Conservation (phyloP, 2,888 invertebrate genomes). For the Furcula furcula region DNA sequence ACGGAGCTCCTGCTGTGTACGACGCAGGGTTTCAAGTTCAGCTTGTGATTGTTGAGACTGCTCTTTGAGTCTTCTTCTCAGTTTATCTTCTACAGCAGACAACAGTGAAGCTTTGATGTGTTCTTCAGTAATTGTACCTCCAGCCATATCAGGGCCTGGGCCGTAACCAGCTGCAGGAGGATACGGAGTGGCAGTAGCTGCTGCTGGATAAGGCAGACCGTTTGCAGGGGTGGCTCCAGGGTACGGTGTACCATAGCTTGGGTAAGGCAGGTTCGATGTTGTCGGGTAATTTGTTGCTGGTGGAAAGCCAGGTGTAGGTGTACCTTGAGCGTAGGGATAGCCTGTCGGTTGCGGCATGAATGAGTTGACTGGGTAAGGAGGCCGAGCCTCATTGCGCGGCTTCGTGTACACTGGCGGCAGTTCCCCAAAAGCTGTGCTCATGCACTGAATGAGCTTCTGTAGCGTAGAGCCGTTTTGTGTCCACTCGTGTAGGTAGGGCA, state of each 20-base stretch:
- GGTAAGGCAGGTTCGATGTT: conserved; percentile 73
- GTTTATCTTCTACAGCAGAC: conserved; percentile 97
- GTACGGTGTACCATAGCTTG: conserved; percentile 70
- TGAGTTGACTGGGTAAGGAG: conserved; percentile 79
- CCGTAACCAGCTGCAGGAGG: conserved; percentile 50
- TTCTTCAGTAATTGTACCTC: conserved; percentile 96
- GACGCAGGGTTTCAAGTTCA: conserved; percentile 92
- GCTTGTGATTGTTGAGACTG: conserved; percentile 95
- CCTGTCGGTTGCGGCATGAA: conserved; percentile 71
- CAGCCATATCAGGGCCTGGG: conserved; percentile 65
- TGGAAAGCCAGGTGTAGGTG: conserved; percentile 32
- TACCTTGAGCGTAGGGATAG: conserved; percentile 58
- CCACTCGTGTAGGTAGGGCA: conserved; percentile 99
- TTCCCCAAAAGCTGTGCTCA: conserved; percentile 96
- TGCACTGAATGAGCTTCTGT: conserved; percentile 92
- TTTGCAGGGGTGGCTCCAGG: conserved; percentile 46
- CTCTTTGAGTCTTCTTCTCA: conserved; percentile 92
- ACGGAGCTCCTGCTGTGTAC: conserved; percentile 92
- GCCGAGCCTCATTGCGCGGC: conserved; percentile 82
- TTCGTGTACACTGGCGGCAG: conserved; percentile 96
- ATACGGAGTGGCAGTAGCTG: conserved; percentile 49
- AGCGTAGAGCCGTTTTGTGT: conserved; percentile 90
- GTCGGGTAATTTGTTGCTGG: conserved; percentile 68
- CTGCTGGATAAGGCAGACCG: conserved; percentile 50
- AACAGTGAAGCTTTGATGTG: conserved; percentile 96